Base-by-base conservation (phyloP, 2,797 vertebrate species). In the Orestias chungarensis region DNA sequence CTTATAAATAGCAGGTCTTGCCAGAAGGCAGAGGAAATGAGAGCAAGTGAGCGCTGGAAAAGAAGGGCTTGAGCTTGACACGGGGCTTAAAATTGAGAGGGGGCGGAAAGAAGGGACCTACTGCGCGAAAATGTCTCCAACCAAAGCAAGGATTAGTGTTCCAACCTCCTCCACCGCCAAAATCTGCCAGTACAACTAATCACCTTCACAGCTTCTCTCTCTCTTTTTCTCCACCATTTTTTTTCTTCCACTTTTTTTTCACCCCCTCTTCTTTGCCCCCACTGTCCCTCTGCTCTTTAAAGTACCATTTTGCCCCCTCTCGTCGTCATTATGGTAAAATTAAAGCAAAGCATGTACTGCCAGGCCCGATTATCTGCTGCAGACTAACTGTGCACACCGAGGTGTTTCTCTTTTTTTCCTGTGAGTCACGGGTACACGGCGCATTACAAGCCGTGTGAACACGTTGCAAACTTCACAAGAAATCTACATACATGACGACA, bases 131-230 rank as follows among this genome's bases (percentile, higher is more conserved):
- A 93, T 91, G 93, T 93, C 92, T 94, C 93, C 93, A 93, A 94
- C 94, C 94, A 94, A 93, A 95, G 93, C 93, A 87, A 91, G 93
- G 94, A 95, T 95, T 95, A 95, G 94, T 94, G 94, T 94, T 94
- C 92, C 91, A 93, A 90, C 92, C 91, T 93, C 92, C 93, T 93
- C 92, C 92, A 91, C 89, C 81, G 93, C 93, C 93, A 95, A 94
- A 91, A 94, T 93, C 91, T 91, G 90, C 93, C 93, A 91, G 91
- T 91, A 95, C 93, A 92, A 94, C 92, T 94, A 94, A 95, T 94
- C 94, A 93, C 93, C 94, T 93, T 93, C 92, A 91, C 88, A 81
- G 85, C 84, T 80, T 78, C 76, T 73, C 76, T 82, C 76, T 83
- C 80, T 86, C 76, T 73, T 57, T 33, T n/a, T 70, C 61, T 73